phyloP scores from a whole-genome alignment of 2,797 vertebrate genomes.

The Ptychobarbus kaznakovi region DNA sequence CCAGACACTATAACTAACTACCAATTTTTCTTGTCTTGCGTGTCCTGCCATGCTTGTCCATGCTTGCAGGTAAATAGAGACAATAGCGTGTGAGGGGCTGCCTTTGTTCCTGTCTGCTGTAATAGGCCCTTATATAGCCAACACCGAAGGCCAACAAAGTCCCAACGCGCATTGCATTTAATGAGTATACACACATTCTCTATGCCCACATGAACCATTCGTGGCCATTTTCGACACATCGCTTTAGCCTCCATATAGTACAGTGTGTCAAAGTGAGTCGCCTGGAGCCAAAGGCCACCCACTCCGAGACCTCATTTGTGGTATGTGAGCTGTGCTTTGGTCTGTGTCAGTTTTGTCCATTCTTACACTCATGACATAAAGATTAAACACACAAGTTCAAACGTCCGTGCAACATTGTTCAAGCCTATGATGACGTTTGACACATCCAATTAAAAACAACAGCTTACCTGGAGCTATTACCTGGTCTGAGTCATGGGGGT shows the following conservation, averaged over 20 bases:
- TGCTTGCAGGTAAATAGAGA: constrained; percentile 34
- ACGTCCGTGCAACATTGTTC: not conserved
- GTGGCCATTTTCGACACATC: constrained; percentile 24
- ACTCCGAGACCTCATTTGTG: constrained; percentile 49
- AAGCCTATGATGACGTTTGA: constrained; percentile 36
- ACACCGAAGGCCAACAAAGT: not conserved
- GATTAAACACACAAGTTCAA: constrained; percentile 26
- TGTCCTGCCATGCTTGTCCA: constrained; percentile 31
- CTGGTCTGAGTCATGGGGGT: not conserved
- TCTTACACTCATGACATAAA: constrained; percentile 33
- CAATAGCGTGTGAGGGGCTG: constrained; percentile 27
- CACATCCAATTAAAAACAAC: constrained; percentile 61
- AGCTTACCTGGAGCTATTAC: constrained; percentile 27
- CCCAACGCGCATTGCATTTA: constrained; percentile 13
- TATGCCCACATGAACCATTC: constrained; percentile 22
- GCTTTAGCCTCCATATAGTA: constrained; percentile 4
- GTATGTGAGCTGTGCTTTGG: constrained; percentile 34
- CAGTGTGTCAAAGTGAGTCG: constrained; percentile 17
- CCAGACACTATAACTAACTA: constrained; percentile 44
- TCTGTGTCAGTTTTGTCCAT: not conserved
- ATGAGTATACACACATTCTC: constrained; percentile 36
- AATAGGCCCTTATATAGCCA: constrained; percentile 43
- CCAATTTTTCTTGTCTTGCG: constrained; percentile 35
- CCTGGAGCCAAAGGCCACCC: constrained; percentile 13
- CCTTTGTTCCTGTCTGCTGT: constrained; percentile 42